Evolutionary conservation across 2,113 vertebrate genomes (phyloP).

Genomic region (Alexandromys fortis): DNA sequence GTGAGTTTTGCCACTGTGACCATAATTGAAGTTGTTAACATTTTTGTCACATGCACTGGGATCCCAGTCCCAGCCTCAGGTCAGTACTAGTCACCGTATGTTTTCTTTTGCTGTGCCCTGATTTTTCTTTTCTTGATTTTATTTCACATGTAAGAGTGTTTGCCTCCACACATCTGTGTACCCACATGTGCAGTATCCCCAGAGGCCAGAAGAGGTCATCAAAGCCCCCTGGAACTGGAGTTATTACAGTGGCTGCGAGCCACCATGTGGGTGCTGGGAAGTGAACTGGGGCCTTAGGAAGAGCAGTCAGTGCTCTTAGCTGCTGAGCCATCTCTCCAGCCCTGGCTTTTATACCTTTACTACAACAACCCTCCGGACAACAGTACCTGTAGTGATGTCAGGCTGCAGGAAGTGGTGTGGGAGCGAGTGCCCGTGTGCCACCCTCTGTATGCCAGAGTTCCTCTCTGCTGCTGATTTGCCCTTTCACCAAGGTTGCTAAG

Average conservation of each 20-base stretch:
- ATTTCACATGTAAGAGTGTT: not conserved
- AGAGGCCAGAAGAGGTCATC: not conserved
- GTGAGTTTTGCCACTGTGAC: not conserved
- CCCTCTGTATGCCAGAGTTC: not conserved
- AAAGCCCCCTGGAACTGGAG: not conserved
- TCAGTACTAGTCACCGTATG: not conserved
- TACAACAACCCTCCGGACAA: not conserved
- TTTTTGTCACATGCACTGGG: not conserved
- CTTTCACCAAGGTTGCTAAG: constrained; percentile 36
- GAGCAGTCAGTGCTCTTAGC: not conserved
- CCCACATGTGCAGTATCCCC: not conserved
- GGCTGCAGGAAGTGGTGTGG: not conserved
- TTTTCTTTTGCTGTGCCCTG: not conserved
- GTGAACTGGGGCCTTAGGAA: not conserved
- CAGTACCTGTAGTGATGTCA: not conserved
- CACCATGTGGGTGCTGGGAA: not conserved
- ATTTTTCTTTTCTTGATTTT: not conserved
- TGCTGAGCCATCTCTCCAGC: not conserved
- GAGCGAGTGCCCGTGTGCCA: not conserved
- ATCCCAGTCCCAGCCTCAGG: not conserved
- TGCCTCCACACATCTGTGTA: not conserved
- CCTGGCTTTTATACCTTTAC: constrained; percentile 34
- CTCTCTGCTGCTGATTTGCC: not conserved
- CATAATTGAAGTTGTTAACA: not conserved
- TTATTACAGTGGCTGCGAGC: not conserved